Evolutionary conservation across 2,888 invertebrate genomes (phyloP).

Genomic region (Agrochola litura): DNA sequence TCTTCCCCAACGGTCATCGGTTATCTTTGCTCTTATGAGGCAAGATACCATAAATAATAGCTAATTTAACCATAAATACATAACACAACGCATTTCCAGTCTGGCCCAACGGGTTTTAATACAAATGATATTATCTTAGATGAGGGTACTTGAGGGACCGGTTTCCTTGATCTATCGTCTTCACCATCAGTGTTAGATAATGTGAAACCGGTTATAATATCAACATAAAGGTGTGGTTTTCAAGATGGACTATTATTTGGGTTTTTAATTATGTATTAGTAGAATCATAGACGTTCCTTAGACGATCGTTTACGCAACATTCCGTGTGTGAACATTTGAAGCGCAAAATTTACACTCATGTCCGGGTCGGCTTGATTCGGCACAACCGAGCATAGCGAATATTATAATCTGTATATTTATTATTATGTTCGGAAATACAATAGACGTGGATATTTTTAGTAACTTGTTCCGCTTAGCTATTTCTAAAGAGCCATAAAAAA

Average conservation of each 20-base stretch:
- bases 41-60: neutral
- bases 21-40: neutral
- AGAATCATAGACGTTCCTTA: neutral
- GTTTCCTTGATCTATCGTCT: slow-evolving; percentile 27
- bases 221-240: neutral
- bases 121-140: slow-evolving; percentile 22
- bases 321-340: neutral
- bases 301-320: neutral
- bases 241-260: no score
- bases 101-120: slow-evolving; percentile 3
- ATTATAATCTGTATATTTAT: no score
- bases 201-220: slow-evolving; percentile 27
- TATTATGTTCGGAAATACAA: no score
- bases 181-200: slow-evolving; percentile 15
- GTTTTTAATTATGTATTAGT: neutral
- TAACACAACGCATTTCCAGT: neutral
- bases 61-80: neutral
- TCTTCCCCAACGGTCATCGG: neutral
- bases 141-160: slow-evolving; percentile 21
- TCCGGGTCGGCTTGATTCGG: no score
- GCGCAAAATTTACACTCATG: neutral
- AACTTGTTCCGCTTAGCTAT: no score
- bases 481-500: no score
- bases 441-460: no score
- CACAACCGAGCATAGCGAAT: no score